Base-by-base conservation (phyloP, 1,140 invertebrate genomes). In the Drosophila aff. region DNA sequence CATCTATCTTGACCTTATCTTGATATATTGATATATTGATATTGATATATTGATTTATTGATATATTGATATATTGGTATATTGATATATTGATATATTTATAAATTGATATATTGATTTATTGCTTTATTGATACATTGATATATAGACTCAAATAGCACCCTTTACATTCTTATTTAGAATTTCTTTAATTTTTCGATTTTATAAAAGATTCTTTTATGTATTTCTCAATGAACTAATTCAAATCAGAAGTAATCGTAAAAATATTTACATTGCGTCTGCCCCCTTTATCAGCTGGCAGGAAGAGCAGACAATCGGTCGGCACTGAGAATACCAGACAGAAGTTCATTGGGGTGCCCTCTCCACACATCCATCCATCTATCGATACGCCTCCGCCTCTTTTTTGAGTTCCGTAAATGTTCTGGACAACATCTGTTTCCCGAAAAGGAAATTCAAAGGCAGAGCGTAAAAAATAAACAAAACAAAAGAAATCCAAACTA, bases 391-490 rank as follows among this genome's bases (percentile, higher is more conserved):
- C 28, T 52, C 50, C 50, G 50, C 28, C 50, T 36, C 49, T 60
- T 18, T 23, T 44, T 23, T 44, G 21, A 41, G 16, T 40, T 31
- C 71, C 59, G 58, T 75, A 81, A 81, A 47, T 65, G 77, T 81
- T 89, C 84, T 81, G 65, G 43, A 67, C 85, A 89, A 79, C 85
- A 87, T 89, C 72, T 89, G 84, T 89, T 89, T 74, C 81, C 85
- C 74, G 74, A 84, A 89, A 89, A 90, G 85, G 84, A 90, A 90
- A 90, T 76, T 55, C 50, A 73, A 86, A 67, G 59, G 36, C 60
- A 68, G 31, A 65, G 40, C 46, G 61, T 49, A 78, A 50, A 64
- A 79, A 78, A 81, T 78, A 73, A 76, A 76, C 62, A 87, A 64
- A 66, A 68, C 62, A 87, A 64, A 66, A 72, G 53, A 62, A 87